phyloP scores from a whole-genome alignment of 2,113 vertebrate genomes.

The Acinonyx jubatus region DNA sequence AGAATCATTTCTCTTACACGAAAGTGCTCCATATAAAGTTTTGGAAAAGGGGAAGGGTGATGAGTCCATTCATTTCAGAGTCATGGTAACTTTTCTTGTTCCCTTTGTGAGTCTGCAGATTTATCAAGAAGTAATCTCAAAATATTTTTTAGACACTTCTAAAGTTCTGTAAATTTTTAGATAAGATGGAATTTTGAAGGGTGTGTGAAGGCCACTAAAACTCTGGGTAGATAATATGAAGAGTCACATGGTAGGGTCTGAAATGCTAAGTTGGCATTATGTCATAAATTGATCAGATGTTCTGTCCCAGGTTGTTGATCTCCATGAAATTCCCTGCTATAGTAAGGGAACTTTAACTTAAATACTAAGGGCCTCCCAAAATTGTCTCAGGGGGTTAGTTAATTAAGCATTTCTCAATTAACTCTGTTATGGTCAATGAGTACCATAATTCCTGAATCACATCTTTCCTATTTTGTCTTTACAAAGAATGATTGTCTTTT shows the following conservation, averaged over 20 bases:
- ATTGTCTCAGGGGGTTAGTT: neutral
- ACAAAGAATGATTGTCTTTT: neutral
- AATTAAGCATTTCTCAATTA: neutral
- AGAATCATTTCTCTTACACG: neutral
- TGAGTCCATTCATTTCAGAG: neutral
- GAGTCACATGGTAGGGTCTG: neutral
- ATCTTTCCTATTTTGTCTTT: neutral
- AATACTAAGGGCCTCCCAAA: neutral
- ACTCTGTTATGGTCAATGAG: neutral
- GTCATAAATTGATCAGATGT: neutral
- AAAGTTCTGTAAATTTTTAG: neutral
- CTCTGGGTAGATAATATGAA: neutral
- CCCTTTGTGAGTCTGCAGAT: neutral
- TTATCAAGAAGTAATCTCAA: slow-evolving; percentile 21
- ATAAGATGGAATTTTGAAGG: neutral
- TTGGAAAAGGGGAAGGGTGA: neutral
- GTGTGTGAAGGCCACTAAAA: neutral
- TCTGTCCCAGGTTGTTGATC: neutral
- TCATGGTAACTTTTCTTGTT: neutral
- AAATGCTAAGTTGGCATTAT: slow-evolving; percentile 10
- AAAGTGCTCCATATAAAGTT: neutral
- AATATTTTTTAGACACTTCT: neutral
- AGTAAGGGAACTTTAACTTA: neutral
- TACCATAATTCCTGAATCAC: neutral
- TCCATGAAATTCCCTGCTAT: neutral